These are phyloP conservation scores for Mycalesis mineus DNA, from an alignment of 2,888 invertebrate species.

Conservation along the genomic window DNA sequence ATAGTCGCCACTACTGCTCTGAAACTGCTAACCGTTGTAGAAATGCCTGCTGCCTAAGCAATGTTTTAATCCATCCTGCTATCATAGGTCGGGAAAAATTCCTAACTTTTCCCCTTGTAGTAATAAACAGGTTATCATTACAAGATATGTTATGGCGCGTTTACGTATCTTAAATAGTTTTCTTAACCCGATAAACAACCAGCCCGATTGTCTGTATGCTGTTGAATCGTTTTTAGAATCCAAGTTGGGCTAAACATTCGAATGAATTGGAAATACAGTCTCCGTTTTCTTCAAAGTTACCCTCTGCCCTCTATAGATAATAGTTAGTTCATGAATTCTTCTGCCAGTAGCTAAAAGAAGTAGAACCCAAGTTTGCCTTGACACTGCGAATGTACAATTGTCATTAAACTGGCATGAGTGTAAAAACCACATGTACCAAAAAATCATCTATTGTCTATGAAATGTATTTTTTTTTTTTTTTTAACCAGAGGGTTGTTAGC, in stretches of 20 bases:
- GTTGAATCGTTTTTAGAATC: not conserved
- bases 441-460: no score
- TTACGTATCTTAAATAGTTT: not conserved
- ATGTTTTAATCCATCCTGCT: not conserved
- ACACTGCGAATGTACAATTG: no score
- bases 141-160: not conserved
- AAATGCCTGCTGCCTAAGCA: not conserved
- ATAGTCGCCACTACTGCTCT: not conserved
- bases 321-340: slow-evolving; percentile 1
- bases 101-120: not conserved
- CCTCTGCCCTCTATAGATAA: not conserved
- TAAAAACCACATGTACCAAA: no score
- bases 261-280: not conserved
- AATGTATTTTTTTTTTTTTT: no score
- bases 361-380: no score
- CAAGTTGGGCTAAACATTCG: not conserved
- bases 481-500: not conserved
- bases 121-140: not conserved
- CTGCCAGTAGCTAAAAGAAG: not conserved
- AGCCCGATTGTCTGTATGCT: not conserved
- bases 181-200: not conserved
- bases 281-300: not conserved
- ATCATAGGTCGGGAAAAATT: not conserved
- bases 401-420: no score
- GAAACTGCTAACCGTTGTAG: not conserved